Conservation (phyloP, 1,140 invertebrate species). For the Rhagoletis pomonella region DNA sequence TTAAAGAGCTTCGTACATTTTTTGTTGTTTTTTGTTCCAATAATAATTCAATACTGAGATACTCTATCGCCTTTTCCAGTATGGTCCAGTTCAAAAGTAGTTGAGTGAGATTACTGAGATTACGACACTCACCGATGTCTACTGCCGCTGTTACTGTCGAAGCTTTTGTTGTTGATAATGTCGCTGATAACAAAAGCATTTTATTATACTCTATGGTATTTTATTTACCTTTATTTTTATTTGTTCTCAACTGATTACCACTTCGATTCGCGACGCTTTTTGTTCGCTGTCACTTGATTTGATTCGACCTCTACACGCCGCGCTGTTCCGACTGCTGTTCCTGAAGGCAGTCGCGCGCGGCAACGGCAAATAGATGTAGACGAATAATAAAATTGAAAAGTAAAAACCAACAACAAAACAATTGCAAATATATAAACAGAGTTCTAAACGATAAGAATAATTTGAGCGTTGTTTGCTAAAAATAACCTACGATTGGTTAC, state of each 20-base stretch:
- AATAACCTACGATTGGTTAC: not conserved
- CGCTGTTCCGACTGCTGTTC: not conserved
- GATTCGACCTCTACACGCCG: not conserved
- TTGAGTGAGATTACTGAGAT: no score
- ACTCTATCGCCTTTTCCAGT: not conserved
- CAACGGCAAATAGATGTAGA: not conserved
- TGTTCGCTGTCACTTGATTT: not conserved
- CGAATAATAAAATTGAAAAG: no score
- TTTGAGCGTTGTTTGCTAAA: not conserved
- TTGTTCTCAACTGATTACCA: not conserved
- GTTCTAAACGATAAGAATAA: slow-evolving; percentile 16
- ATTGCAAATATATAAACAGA: not conserved
- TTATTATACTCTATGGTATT: not conserved
- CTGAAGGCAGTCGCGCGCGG: not conserved
- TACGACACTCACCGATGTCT: not conserved
- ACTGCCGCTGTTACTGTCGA: not conserved
- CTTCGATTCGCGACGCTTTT: not conserved
- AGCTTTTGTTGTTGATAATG: slow-evolving; percentile 5
- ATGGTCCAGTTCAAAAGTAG: not conserved
- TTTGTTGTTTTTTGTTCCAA: no score
- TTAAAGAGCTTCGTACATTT: no score
- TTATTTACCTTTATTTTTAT: not conserved
- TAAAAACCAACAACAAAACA: not conserved
- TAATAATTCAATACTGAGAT: no score
- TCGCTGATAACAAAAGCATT: slow-evolving; percentile 1